These are phyloP conservation scores for Lophochroa leadbeateri DNA, from an alignment of 2,113 vertebrate genomes.

Conservation along the genomic window DNA sequence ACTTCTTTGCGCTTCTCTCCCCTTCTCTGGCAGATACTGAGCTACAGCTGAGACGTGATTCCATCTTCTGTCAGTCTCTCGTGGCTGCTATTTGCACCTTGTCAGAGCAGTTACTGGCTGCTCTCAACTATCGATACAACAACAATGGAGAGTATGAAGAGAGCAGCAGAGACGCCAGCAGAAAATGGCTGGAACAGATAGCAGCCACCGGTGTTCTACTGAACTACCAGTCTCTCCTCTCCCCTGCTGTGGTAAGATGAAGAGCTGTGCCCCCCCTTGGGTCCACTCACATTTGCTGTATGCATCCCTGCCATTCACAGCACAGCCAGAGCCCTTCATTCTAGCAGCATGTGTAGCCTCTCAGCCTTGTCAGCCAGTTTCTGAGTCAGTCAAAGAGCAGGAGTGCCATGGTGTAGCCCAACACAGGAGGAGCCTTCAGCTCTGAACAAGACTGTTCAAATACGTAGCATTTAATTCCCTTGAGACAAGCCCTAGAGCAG, in stretches of 20 bases:
- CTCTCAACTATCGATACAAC: conserved; percentile 90
- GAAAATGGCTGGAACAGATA: conserved; percentile 97
- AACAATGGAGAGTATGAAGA: conserved; percentile 96
- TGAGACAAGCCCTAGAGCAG: not conserved
- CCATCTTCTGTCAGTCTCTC: conserved; percentile 93
- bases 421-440: not conserved
- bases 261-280: not conserved
- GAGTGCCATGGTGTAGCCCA: not conserved
- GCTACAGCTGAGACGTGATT: conserved; percentile 90
- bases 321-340: not conserved
- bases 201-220: conserved; percentile 88
- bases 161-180: conserved; percentile 93
- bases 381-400: not conserved
- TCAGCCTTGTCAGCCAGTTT: not conserved
- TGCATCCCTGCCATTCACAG: not conserved
- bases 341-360: not conserved
- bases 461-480: not conserved
- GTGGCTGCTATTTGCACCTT: conserved; percentile 90
- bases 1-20: not conserved
- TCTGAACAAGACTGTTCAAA: not conserved
- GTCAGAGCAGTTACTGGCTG: conserved; percentile 90
- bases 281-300: not conserved
- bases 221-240: conserved; percentile 92
- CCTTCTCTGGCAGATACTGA: conserved; percentile 82
- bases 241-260: conserved; percentile 83